Percentiles rank a stretch among this genome's conserved stretches.
These are phyloP conservation scores for Polyommatus icarus DNA, from an alignment of 2,888 invertebrate genomes.

Conservation along the genomic window DNA sequence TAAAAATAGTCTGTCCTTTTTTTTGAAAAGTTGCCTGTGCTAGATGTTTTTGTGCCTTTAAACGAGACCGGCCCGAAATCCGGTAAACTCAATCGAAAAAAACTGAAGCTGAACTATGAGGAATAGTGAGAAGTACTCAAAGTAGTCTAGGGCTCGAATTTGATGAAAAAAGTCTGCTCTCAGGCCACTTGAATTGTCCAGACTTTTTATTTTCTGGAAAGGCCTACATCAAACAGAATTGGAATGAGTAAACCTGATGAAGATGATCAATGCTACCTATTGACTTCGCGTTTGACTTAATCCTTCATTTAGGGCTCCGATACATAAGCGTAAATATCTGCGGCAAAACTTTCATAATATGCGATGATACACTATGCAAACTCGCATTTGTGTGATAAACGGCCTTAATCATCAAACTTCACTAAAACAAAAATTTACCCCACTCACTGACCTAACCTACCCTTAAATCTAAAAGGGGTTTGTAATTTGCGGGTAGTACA, in stretches of 20 bases:
- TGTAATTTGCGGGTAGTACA: constrained; percentile 1
- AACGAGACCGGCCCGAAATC: not conserved
- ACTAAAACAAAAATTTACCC: not conserved
- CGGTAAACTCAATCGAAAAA: not conserved
- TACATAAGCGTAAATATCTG: no score
- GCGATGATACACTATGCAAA: no score
- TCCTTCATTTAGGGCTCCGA: no score
- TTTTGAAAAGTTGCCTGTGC: not conserved
- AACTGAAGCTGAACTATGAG: constrained; percentile 2
- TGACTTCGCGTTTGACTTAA: no score
- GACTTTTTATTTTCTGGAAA: not conserved
- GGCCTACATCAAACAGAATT: not conserved
- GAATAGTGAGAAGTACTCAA: constrained; percentile 15
- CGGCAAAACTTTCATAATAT: no score
- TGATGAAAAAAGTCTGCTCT: not conserved
- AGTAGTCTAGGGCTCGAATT: not conserved
- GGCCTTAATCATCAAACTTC: not conserved
- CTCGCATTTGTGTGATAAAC: no score
- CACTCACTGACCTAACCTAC: not conserved
- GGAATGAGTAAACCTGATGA: no score
- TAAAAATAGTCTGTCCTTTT: not conserved
- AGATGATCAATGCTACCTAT: no score
- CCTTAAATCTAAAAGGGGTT: not conserved
- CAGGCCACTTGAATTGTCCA: not conserved
- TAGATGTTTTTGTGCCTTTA: constrained; percentile 4